Evolutionary conservation across 2,797 vertebrate species (phyloP).

Genomic region (Phalanger gymnotis): DNA sequence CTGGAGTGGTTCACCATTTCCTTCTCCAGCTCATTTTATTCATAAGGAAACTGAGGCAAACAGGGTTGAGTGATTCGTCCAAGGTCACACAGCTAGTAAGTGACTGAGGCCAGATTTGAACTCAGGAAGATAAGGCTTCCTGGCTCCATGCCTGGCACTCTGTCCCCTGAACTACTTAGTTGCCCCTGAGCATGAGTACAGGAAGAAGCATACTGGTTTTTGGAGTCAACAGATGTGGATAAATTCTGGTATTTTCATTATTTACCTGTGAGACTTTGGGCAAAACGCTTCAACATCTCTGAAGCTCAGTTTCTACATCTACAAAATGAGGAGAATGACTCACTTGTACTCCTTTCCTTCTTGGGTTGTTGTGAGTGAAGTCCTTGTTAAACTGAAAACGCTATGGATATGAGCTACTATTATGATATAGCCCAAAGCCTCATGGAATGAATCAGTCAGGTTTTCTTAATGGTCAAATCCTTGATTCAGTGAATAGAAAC

Average conservation of each 20-base stretch:
- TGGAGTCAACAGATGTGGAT: neutral
- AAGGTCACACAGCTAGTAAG: neutral
- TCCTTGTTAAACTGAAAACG: neutral
- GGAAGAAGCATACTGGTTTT: neutral
- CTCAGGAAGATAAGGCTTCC: neutral
- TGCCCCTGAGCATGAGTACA: neutral
- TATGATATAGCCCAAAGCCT: neutral
- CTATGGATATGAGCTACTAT: neutral
- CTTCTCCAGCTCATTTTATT: neutral
- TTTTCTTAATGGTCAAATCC: neutral
- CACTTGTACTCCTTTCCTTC: neutral
- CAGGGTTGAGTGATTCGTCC: neutral
- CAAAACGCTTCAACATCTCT: neutral
- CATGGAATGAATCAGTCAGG: neutral
- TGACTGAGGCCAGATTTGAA: neutral
- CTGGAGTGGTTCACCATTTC: neutral
- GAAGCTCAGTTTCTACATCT: neutral
- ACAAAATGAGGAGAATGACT: neutral
- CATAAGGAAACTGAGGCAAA: neutral
- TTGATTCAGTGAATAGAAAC: neutral
- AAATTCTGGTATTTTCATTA: neutral
- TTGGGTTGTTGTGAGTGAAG: neutral
- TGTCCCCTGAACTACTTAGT: no score
- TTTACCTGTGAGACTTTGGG: neutral
- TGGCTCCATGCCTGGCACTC: neutral